Evolutionary conservation across 2,113 vertebrate species (phyloP).

Genomic region (Mirounga angustirostris): DNA sequence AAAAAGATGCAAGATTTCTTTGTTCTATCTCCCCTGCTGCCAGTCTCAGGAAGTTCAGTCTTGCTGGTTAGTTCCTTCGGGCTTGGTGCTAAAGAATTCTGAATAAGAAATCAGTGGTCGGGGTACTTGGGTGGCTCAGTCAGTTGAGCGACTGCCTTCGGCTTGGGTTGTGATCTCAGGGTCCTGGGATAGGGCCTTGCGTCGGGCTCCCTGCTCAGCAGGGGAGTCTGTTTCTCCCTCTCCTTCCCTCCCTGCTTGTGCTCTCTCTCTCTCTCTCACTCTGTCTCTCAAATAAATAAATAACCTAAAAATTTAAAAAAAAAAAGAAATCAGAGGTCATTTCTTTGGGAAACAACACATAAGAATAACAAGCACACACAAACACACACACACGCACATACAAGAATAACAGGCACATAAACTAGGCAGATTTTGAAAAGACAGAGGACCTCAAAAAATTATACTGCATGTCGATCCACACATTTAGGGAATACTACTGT

Average conservation of each 20-base stretch:
- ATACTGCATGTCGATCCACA: rapidly evolving
- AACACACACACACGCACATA: no score
- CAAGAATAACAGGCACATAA: neutral
- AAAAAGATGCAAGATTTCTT: neutral
- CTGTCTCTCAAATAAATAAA: no score
- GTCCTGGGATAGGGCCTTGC: no score
- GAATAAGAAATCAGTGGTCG: neutral
- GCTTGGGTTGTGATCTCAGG: no score
- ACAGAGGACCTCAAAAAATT: neutral
- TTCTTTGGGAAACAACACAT: neutral
- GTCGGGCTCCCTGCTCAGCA: no score
- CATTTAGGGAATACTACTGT: neutral
- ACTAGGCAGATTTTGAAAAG: neutral
- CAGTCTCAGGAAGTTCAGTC: neutral
- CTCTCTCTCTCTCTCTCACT: no score
- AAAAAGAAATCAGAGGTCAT: neutral
- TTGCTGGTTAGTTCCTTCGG: neutral
- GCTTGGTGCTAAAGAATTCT: neutral
- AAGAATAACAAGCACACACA: neutral
- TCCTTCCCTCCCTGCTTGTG: no score
- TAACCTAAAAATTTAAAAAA: no score
- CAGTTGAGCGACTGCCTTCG: no score
- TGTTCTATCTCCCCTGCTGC: neutral
- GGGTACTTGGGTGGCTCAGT: no score
- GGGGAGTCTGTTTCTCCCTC: no score